Percentiles rank a stretch among this genome's conserved stretches.
Conservation (phyloP, 2,888 invertebrate genomes). For the Germaria angustata region DNA sequence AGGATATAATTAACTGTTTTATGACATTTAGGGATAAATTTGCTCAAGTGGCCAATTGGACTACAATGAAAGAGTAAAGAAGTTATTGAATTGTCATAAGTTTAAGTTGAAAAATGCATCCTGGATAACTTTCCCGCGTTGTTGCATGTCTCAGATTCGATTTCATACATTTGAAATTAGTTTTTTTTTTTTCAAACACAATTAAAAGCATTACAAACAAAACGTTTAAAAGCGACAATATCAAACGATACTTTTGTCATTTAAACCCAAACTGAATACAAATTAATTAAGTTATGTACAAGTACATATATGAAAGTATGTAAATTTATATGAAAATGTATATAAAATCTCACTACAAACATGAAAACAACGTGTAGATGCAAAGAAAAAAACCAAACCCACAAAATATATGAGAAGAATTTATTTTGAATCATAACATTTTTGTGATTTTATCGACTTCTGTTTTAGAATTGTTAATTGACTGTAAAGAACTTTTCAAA, state of each 20-base stretch:
- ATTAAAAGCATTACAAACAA: slow-evolving; percentile 24
- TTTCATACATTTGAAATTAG: slow-evolving; percentile 14
- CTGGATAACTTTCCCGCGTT: not conserved
- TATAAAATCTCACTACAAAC: slow-evolving; percentile 1
- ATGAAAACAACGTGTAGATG: not conserved
- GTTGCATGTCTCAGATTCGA: not conserved
- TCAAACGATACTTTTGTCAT: slow-evolving; percentile 11
- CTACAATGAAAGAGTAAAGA: too few relatives aligned
- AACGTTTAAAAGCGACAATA: slow-evolving; percentile 18
- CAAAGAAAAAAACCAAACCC: not conserved
- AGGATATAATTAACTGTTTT: too few relatives aligned
- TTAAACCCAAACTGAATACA: slow-evolving; percentile 49
- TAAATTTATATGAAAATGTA: not conserved
- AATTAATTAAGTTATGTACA: slow-evolving; percentile 36
- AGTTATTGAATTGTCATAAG: too few relatives aligned
- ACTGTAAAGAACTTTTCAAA: slow-evolving; percentile 54
- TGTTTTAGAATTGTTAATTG: slow-evolving; percentile 62
- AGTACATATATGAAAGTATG: not conserved
- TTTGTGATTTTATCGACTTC: slow-evolving; percentile 63
- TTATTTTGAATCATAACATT: slow-evolving; percentile 47
- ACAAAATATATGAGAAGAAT: slow-evolving; percentile 38
- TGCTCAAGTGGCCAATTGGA: too few relatives aligned
- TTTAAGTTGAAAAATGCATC: not conserved
- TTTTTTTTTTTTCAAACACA: not conserved
- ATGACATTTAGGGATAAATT: too few relatives aligned